Evolutionary conservation across 2,888 invertebrate species (phyloP).

Genomic region (Geophilus truncorum): DNA sequence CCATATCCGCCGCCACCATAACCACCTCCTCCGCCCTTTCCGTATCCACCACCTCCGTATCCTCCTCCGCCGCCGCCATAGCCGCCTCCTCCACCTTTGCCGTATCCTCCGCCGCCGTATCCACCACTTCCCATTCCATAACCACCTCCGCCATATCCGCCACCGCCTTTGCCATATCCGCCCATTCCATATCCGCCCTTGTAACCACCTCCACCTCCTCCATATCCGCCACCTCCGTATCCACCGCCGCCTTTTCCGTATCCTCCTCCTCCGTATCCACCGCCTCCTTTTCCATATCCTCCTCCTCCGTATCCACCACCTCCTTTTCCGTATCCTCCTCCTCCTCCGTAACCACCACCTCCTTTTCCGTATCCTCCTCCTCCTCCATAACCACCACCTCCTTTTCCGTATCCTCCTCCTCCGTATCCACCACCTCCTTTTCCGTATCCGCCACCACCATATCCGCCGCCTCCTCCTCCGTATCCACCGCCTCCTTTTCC

Average conservation of each 20-base stretch:
- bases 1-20: not conserved
- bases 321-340: slow-evolving; percentile 2
- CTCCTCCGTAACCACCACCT: not conserved
- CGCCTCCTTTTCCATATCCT: not conserved
- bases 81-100: not conserved
- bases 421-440: not conserved
- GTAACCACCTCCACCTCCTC: not conserved
- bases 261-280: not conserved
- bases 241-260: not conserved
- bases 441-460: not conserved
- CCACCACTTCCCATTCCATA: not conserved
- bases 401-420: slow-evolving; percentile 29
- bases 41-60: not conserved
- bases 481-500: not conserved
- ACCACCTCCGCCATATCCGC: not conserved
- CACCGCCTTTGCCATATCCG: not conserved
- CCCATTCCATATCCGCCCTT: not conserved
- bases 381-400: not conserved
- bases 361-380: not conserved
- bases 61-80: not conserved
- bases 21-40: not conserved
- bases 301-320: not conserved
- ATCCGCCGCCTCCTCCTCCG: not conserved
- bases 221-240: not conserved
- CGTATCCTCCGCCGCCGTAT: not conserved